These are phyloP conservation scores for Leptinotarsa tumamoca DNA, from an alignment of 2,888 invertebrate genomes.

Conservation along the genomic window DNA sequence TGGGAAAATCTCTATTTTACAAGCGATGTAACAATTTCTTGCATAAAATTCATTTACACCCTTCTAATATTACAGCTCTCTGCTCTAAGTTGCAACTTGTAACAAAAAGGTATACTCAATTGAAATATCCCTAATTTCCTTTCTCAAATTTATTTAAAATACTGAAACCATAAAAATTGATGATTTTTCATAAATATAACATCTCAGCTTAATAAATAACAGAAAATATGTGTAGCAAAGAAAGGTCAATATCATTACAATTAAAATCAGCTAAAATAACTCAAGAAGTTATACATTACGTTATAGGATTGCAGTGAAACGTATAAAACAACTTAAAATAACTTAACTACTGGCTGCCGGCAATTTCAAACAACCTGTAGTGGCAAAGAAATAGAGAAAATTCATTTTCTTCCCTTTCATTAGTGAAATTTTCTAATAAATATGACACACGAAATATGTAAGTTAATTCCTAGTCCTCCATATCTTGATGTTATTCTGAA, in stretches of 20 bases:
- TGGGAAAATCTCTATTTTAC: conserved; percentile 58
- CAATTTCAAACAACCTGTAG: conserved; percentile 2
- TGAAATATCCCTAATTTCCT: conserved; percentile 30
- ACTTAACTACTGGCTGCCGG: conserved; percentile 34
- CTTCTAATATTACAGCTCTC: conserved; percentile 29
- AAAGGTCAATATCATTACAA: conserved; percentile 21
- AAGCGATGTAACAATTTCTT: conserved; percentile 48
- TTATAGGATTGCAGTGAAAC: conserved; percentile 33
- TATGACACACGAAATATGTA: too few species aligned
- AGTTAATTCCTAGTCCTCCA: too few species aligned
- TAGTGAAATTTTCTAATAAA: too few species aligned
- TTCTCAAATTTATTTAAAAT: conserved; percentile 43
- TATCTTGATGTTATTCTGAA: too few species aligned
- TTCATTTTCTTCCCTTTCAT: too few species aligned
- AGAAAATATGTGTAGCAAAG: conserved; percentile 44
- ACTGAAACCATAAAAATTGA: conserved; percentile 38
- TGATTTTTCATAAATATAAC: conserved; percentile 47
- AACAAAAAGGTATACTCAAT: conserved; percentile 28
- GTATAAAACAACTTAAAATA: conserved; percentile 43
- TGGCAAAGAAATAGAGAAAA: not conserved
- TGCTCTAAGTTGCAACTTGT: conserved; percentile 26
- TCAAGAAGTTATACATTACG: conserved; percentile 36
- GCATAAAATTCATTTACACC: conserved; percentile 33
- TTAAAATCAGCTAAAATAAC: conserved; percentile 36
- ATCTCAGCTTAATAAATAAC: conserved; percentile 48